These are phyloP conservation scores for Apodemia mormo DNA, from an alignment of 2,888 invertebrate species.

Conservation along the genomic window DNA sequence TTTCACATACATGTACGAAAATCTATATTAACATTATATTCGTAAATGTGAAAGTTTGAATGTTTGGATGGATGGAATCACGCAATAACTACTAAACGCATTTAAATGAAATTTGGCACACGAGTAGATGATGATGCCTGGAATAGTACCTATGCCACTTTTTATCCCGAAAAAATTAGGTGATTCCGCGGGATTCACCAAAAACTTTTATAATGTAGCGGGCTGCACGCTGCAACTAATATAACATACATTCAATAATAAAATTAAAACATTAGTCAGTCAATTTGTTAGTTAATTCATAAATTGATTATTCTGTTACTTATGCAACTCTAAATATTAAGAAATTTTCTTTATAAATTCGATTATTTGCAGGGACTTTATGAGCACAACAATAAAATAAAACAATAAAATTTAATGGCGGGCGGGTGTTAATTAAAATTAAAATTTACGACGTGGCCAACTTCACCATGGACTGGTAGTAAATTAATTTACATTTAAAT, in stretches of 20 bases:
- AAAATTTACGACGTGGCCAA: slow-evolving; percentile 13
- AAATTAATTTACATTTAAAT: slow-evolving; percentile 1
- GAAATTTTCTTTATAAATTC: slow-evolving; percentile 1
- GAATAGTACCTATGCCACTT: no score
- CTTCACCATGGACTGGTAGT: background rate
- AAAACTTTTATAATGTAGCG: no score
- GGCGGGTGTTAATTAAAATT: slow-evolving; percentile 17
- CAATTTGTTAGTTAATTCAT: background rate
- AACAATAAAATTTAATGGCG: slow-evolving; percentile 16
- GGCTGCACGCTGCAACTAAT: no score
- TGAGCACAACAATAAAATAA: slow-evolving; percentile 13
- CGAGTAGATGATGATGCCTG: no score
- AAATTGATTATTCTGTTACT: background rate
- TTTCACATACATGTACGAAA: no score
- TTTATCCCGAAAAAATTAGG: no score
- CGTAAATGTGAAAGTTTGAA: no score
- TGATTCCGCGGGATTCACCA: no score
- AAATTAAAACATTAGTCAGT: background rate
- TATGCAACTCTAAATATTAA: background rate
- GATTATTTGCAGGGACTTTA: slow-evolving; percentile 5
- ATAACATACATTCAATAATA: background rate
- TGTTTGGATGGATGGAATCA: no score
- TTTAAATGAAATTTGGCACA: no score
- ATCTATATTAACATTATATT: no score
- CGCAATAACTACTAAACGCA: no score